These are phyloP conservation scores for Lerista edwardsae DNA, from an alignment of 2,797 vertebrate species.

Conservation along the genomic window DNA sequence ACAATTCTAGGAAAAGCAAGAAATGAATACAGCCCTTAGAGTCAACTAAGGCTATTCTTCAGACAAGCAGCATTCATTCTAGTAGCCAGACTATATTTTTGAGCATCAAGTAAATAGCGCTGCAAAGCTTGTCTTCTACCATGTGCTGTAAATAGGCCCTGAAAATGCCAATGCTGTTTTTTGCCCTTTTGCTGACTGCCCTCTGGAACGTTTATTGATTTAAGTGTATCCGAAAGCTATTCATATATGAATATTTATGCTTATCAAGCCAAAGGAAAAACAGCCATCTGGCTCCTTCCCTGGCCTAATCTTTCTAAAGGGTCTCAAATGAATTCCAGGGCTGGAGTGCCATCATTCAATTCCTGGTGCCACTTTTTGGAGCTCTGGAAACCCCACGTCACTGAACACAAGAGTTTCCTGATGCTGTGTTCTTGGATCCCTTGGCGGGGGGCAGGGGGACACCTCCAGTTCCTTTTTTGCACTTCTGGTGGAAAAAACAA, in stretches of 20 bases:
- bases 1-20: slow-evolving; percentile 26
- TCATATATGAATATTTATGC: slow-evolving; percentile 59
- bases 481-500: slow-evolving; percentile 51
- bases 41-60: slow-evolving; percentile 43
- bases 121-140: slow-evolving; percentile 48
- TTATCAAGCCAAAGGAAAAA: slow-evolving; percentile 45
- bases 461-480: slow-evolving; percentile 32
- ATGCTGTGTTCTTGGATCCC: slow-evolving; percentile 19
- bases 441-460: slow-evolving; percentile 31
- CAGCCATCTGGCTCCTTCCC: not conserved
- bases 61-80: slow-evolving; percentile 58
- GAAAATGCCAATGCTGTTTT: slow-evolving; percentile 43
- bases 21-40: slow-evolving; percentile 62
- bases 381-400: accelerated
- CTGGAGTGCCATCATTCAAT: slow-evolving; percentile 10
- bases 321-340: not conserved
- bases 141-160: slow-evolving; percentile 40
- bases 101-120: slow-evolving; percentile 61
- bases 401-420: slow-evolving; percentile 21
- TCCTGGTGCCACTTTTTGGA: slow-evolving; percentile 19
- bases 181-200: slow-evolving; percentile 39
- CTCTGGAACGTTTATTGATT: slow-evolving; percentile 55
- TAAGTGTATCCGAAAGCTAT: slow-evolving; percentile 56
- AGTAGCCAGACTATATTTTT: slow-evolving; percentile 55
- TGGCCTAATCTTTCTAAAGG: slow-evolving; percentile 26